These are phyloP conservation scores for Sesamia nonagrioides DNA, from an alignment of 1,140 invertebrate species.

Conservation along the genomic window DNA sequence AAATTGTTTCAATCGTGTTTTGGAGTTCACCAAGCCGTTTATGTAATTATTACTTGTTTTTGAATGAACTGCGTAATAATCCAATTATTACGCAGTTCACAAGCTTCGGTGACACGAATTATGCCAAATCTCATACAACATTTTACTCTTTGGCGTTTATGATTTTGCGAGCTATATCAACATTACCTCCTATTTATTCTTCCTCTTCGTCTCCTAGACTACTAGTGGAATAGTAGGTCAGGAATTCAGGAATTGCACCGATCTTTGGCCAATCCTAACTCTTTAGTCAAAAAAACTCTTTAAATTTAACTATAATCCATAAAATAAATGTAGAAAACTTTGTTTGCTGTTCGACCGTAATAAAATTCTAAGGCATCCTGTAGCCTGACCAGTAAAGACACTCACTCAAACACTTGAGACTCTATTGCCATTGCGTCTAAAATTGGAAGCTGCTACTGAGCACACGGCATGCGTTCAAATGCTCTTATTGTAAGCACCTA, in stretches of 20 bases:
- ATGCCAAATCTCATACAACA: neutral
- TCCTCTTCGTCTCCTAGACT: no score
- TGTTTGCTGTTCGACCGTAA: neutral
- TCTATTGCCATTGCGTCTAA: neutral
- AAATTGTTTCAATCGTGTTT: conserved; percentile 22
- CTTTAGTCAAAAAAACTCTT: no score
- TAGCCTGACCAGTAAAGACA: neutral
- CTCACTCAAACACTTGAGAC: conserved; percentile 8
- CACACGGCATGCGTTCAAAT: neutral
- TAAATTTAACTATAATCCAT: no score
- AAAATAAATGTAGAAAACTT: no score
- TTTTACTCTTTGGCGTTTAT: neutral
- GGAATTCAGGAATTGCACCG: no score
- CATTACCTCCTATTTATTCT: no score
- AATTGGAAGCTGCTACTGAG: neutral
- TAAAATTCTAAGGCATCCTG: neutral
- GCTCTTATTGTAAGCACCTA: conserved; percentile 22
- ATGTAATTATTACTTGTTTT: conserved; percentile 1
- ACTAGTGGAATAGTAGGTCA: no score
- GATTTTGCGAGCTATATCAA: no score
- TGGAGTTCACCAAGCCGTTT: neutral
- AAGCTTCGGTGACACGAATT: neutral
- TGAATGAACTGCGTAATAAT: no score
- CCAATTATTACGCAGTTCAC: neutral
- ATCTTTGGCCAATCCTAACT: no score